These are phyloP conservation scores for Mastomys natalensis DNA, from an alignment of 2,113 vertebrate genomes.

Conservation along the genomic window DNA sequence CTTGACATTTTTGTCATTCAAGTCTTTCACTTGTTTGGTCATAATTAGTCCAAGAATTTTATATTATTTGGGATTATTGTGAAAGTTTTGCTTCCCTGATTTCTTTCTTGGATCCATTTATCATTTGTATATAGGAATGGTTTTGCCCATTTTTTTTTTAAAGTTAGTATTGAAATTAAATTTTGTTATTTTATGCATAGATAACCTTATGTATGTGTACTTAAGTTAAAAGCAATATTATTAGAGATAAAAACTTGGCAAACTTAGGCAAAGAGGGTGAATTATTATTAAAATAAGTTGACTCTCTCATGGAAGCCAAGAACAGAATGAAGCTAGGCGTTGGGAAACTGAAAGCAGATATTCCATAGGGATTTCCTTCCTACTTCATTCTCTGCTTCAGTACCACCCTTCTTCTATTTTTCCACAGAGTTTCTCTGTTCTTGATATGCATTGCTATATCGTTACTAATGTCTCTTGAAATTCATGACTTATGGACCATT, in stretches of 20 bases:
- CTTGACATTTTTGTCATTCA: neutral
- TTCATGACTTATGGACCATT: neutral
- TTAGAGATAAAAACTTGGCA: neutral
- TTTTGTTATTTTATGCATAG: neutral
- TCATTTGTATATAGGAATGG: neutral
- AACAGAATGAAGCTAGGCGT: neutral
- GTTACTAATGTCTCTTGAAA: neutral
- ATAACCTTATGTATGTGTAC: neutral
- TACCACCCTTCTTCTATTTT: neutral
- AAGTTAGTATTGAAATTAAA: neutral
- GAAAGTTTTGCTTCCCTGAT: neutral
- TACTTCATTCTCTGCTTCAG: neutral
- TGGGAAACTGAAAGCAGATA: neutral
- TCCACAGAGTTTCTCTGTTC: neutral
- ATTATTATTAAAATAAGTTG: neutral
- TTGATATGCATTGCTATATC: neutral
- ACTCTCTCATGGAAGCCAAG: neutral
- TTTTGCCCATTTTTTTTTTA: neutral
- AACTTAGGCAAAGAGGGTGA: neutral
- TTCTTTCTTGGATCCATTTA: neutral
- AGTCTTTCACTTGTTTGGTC: neutral
- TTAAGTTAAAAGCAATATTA: neutral
- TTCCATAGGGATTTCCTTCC: neutral
- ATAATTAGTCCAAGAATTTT: neutral
- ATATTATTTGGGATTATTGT: neutral